Conservation (phyloP, 2,113 vertebrate genomes). For the Lycaon pictus region DNA sequence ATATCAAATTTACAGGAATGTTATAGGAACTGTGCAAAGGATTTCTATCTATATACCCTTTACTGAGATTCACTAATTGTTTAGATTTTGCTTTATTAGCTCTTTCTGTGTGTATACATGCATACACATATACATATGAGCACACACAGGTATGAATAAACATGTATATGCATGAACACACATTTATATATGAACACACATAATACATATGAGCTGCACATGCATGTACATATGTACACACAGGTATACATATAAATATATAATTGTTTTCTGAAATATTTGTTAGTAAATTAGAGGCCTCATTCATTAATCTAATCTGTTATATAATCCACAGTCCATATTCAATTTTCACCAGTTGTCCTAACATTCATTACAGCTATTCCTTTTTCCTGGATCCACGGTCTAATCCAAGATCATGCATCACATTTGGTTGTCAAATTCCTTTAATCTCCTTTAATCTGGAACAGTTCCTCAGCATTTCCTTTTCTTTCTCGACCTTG, state of each 20-base stretch:
- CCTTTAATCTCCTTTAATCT: not conserved
- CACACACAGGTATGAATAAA: not conserved
- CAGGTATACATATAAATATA: not conserved
- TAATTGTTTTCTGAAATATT: not conserved
- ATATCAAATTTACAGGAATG: not conserved
- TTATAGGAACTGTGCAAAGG: not conserved
- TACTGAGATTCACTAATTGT: not conserved
- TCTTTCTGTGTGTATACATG: not conserved
- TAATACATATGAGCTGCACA: not conserved
- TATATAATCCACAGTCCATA: not conserved
- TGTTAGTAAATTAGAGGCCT: not conserved
- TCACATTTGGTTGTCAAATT: not conserved
- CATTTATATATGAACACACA: not conserved
- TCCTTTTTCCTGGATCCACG: not conserved
- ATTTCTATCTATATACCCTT: not conserved
- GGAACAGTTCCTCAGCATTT: not conserved
- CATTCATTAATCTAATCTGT: not conserved
- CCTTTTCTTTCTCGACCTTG: not conserved
- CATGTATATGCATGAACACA: not conserved
- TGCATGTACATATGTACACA: not conserved
- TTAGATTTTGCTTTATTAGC: not conserved
- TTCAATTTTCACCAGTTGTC: not conserved
- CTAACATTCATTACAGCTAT: not conserved
- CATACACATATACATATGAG: not conserved
- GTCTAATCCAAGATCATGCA: not conserved